These are phyloP conservation scores for Hydriomena furcata DNA, from an alignment of 2,888 invertebrate genomes.

Conservation along the genomic window DNA sequence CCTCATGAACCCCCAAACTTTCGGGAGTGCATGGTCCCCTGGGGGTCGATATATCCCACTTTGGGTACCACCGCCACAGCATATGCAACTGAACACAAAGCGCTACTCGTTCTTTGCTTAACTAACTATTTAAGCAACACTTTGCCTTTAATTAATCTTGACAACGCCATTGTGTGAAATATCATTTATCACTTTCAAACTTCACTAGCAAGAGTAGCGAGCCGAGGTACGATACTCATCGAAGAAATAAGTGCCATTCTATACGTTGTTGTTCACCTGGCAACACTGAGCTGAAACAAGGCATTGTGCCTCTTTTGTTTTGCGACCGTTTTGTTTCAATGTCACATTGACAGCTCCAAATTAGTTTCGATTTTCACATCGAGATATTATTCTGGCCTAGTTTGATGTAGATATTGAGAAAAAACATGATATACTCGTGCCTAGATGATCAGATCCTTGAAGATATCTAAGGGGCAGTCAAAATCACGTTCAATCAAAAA, in stretches of 20 bases:
- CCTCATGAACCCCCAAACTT: too few species aligned
- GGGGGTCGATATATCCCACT: too few species aligned
- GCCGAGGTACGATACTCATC: constrained; percentile 51
- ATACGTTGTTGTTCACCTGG: constrained; percentile 47
- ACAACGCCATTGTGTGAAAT: constrained; percentile 68
- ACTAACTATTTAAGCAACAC: constrained; percentile 79
- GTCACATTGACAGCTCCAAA: constrained; percentile 46
- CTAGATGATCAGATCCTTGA: too few species aligned
- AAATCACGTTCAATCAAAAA: too few species aligned
- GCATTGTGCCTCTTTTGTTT: constrained; percentile 48
- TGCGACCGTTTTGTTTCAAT: constrained; percentile 44
- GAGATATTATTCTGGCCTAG: not conserved
- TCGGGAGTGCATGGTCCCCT: too few species aligned
- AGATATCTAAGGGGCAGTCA: too few species aligned
- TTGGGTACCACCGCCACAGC: too few species aligned
- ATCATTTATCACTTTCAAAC: constrained; percentile 78
- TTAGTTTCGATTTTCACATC: constrained; percentile 34
- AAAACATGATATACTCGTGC: too few species aligned
- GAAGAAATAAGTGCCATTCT: constrained; percentile 46
- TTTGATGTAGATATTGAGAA: too few species aligned
- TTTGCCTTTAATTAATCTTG: constrained; percentile 79
- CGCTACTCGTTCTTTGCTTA: constrained; percentile 66
- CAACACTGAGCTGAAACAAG: constrained; percentile 47
- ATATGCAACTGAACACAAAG: constrained; percentile 46
- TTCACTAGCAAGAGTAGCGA: constrained; percentile 56